Evolutionary conservation across 2,888 invertebrate genomes (phyloP), one percentile per base, ranked within the genome.

Genomic region (Stenodera caucasica): DNA sequence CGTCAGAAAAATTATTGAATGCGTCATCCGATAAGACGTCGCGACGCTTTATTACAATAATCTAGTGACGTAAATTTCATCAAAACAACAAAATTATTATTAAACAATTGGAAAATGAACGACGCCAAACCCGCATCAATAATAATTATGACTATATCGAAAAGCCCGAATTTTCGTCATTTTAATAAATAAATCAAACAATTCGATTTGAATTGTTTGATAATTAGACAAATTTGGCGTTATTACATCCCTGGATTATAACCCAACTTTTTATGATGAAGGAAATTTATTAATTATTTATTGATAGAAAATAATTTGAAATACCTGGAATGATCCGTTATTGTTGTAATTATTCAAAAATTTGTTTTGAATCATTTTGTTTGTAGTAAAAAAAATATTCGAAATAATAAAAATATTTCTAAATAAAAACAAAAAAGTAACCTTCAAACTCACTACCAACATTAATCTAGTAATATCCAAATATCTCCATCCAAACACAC

Each of bases 1-100:
- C 65, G 67, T 66, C 68, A 67, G 61, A 35, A 65, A 67, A 66
- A 63, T 58, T 55, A 49, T 53, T 54, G 54, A 53, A 56, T 62
- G 62, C 62, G 62, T 62, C 62, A 63, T 54, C 50, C 5, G 40
- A 40, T 5, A 26, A 18, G 18, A 11, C 63, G 63, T 63, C 63
- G 54, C 63, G 63, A 63, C 59, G 62, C 62, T 37, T 8, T 37
- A n/a, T 37, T 14, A 26, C 2, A 26, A 26, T 5, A 26, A 26
- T 26, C 26, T 5, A 5, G 7, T 30, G 30, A 30, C 8, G 53
- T 45, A 50, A 8, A 23, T 49, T 55, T 55, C 26, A 55, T n/a
- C n/a, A n/a, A n/a, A 26, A 53, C 33, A 53, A 53, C 56, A 56
- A 49, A 21, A 32, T 14, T 18, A 26, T 26, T 18, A 45, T 9